A percentile compares a stretch with the other conserved stretches of the same genome.
phyloP scores from a whole-genome alignment of 1,140 invertebrate species.

The Drosophila simulans region DNA sequence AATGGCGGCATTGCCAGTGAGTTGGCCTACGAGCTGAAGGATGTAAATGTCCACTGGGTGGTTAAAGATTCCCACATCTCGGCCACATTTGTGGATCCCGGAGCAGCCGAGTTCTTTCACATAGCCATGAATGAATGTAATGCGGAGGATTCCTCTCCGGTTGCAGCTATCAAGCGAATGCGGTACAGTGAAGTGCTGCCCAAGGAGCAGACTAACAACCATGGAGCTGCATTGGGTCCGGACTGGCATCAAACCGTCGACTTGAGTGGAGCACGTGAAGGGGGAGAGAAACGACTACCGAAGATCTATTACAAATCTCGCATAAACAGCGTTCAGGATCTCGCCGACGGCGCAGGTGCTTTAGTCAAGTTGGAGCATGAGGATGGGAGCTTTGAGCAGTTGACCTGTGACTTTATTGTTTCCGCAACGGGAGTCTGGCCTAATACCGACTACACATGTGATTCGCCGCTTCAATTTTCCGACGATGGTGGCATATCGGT shows the following conservation, averaged over 20 bases:
- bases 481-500: slow-evolving; percentile 92
- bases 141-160: background rate
- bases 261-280: slow-evolving; percentile 85
- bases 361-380: slow-evolving; percentile 52
- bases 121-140: slow-evolving; percentile 48
- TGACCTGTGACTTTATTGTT: slow-evolving; percentile 94
- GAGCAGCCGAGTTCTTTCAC: slow-evolving; percentile 97
- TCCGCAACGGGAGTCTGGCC: slow-evolving; percentile 97
- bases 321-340: slow-evolving; percentile 22
- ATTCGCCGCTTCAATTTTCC: slow-evolving; percentile 86
- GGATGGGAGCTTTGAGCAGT: slow-evolving; percentile 32
- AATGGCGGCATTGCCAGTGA: slow-evolving; percentile 99
- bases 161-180: slow-evolving; percentile 87
- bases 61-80: slow-evolving; percentile 97
- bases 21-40: slow-evolving; percentile 94
- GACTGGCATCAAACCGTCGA: slow-evolving; percentile 94
- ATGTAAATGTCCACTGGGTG: slow-evolving; percentile 95
- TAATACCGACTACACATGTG: slow-evolving; percentile 86
- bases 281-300: slow-evolving; percentile 15
- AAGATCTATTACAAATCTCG: slow-evolving; percentile 59
- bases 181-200: slow-evolving; percentile 87
- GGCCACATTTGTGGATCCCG: slow-evolving; percentile 97
- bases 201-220: slow-evolving; percentile 75
- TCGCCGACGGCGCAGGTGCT: background rate
- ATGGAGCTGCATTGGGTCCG: slow-evolving; percentile 95